phyloP scores from a whole-genome alignment of 2,797 vertebrate species.

The Tenualosa ilisha region DNA sequence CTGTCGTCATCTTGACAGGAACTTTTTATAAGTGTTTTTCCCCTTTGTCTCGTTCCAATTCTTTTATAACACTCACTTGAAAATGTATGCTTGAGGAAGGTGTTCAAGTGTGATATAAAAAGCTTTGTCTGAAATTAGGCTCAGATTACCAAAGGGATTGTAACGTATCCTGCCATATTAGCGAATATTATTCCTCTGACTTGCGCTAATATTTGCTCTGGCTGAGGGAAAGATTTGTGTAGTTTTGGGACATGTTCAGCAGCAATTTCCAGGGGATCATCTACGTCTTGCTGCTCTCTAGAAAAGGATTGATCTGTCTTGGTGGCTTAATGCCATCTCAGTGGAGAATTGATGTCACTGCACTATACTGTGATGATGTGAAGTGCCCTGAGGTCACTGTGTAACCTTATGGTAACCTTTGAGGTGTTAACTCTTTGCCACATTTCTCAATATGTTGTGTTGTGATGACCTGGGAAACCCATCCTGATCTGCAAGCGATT shows the following conservation, averaged over 20 bases:
- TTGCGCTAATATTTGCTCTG: slow-evolving; percentile 58
- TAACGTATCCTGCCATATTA: slow-evolving; percentile 48
- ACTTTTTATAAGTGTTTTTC: background rate
- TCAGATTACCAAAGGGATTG: slow-evolving; percentile 44
- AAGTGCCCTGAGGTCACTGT: background rate
- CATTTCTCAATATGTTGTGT: background rate
- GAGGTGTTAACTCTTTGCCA: too few relatives aligned
- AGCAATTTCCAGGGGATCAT: slow-evolving; percentile 37
- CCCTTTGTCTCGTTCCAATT: background rate
- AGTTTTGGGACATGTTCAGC: slow-evolving; percentile 37
- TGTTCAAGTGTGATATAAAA: slow-evolving; percentile 49
- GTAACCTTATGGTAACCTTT: background rate
- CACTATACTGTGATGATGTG: background rate
- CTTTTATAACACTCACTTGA: background rate
- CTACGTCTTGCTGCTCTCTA: slow-evolving; percentile 34
- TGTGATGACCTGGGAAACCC: background rate
- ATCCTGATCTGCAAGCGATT: too few relatives aligned
- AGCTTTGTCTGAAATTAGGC: slow-evolving; percentile 49
- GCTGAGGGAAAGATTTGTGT: slow-evolving; percentile 30
- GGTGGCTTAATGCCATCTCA: background rate
- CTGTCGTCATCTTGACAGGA: background rate
- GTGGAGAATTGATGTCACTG: background rate
- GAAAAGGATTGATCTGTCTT: slow-evolving; percentile 30
- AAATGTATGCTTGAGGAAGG: slow-evolving; percentile 23
- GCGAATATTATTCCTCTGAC: slow-evolving; percentile 49